Percentiles rank a stretch among this genome's conserved stretches.
Evolutionary conservation across 1,140 invertebrate species (phyloP).

Genomic region (Lordiphosa stackelbergi): DNA sequence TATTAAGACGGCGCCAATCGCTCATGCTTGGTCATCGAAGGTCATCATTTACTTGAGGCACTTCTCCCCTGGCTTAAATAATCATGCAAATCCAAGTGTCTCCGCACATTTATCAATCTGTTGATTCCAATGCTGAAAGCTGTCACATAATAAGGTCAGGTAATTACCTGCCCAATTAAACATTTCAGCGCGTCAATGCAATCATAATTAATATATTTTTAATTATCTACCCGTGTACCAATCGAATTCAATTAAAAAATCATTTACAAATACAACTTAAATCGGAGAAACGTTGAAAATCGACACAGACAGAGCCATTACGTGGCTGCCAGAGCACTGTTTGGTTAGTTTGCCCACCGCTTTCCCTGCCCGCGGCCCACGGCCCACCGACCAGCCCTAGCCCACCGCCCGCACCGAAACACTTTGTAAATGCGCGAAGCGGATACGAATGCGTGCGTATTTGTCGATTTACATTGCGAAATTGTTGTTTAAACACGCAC

Average conservation of each 20-base stretch:
- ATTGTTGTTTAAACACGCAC: constrained; percentile 59
- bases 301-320: constrained; percentile 11
- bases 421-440: constrained; percentile 43
- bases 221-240: constrained; percentile 25
- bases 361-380: neutral
- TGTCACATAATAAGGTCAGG: constrained; percentile 32
- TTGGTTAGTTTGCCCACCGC: constrained; percentile 28
- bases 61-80: too few species aligned
- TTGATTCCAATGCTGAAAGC: constrained; percentile 9
- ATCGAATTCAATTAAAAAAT: constrained; percentile 68
- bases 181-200: constrained; percentile 24
- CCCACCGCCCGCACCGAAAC: constrained; percentile 6
- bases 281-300: constrained; percentile 24
- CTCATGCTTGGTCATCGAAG: too few species aligned
- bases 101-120: constrained; percentile 9
- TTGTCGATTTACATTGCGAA: constrained; percentile 60
- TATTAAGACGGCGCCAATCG: too few species aligned
- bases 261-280: constrained; percentile 46
- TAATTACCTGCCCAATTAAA: constrained; percentile 47
- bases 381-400: neutral
- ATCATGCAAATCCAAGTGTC: neutral
- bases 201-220: constrained; percentile 30
- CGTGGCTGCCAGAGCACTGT: constrained; percentile 9
- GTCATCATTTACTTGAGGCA: too few species aligned
- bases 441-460: constrained; percentile 27